A percentile compares a stretch with the other conserved stretches of the same genome.
Conservation (phyloP, 2,113 vertebrate species). For the Pachycephala philippinensis region DNA sequence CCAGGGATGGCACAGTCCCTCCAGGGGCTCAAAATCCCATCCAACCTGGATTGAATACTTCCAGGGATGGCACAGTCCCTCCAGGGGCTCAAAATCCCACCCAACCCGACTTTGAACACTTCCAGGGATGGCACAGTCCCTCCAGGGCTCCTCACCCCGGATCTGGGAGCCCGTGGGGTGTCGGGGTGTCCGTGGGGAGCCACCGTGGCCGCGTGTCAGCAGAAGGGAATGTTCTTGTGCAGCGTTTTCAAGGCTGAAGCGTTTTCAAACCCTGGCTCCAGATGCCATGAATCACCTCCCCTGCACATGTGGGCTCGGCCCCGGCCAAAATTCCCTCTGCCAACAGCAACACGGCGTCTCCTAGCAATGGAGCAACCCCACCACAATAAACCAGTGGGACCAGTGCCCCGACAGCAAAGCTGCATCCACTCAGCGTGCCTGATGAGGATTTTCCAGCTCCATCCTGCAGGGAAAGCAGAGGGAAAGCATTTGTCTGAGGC, state of each 20-base stretch:
- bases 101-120: rapidly evolving
- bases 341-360: constrained; percentile 28
- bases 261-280: rapidly evolving
- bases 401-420: neutral
- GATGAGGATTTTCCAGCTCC: neutral
- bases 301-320: neutral
- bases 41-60: rapidly evolving
- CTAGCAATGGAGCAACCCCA: constrained; percentile 9
- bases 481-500: neutral
- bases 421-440: rapidly evolving
- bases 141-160: rapidly evolving
- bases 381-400: neutral
- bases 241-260: neutral
- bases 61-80: neutral
- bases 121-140: neutral
- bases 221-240: constrained; percentile 41
- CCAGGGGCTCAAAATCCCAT: neutral
- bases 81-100: too few relatives aligned
- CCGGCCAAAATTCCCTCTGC: neutral
- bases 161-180: rapidly evolving
- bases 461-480: neutral
- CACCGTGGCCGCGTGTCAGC: neutral
- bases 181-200: neutral
- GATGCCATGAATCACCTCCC: constrained; percentile 17
- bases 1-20: neutral